phyloP scores from a whole-genome alignment of 2,113 vertebrate species.

The Lutjanus erythropterus region DNA sequence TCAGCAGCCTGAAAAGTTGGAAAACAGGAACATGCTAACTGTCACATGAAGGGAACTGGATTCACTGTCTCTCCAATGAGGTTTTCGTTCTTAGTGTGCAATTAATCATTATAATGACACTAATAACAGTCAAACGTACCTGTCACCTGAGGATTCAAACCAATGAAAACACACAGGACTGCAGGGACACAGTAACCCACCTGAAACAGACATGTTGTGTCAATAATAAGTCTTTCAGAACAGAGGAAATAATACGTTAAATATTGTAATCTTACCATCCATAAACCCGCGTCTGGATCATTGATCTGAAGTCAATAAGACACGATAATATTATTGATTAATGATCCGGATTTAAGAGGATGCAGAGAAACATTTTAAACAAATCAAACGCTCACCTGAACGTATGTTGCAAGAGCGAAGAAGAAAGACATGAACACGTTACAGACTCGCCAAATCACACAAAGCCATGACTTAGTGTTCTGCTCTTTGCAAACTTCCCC shows the following conservation, averaged over 20 bases:
- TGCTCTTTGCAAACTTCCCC: slow-evolving; percentile 37
- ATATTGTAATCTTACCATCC: slow-evolving; percentile 77
- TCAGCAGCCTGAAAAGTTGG: not conserved
- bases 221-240: not conserved
- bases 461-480: slow-evolving; percentile 17
- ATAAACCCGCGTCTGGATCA: slow-evolving; percentile 83
- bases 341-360: not conserved
- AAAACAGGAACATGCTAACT: not conserved
- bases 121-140: slow-evolving; percentile 77
- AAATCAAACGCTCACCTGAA: slow-evolving; percentile 74
- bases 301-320: slow-evolving; percentile 79
- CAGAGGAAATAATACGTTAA: fast-evolving
- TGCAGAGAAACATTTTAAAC: fast-evolving
- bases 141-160: slow-evolving; percentile 87
- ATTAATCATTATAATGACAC: not conserved
- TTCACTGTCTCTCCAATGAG: fast-evolving
- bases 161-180: slow-evolving; percentile 85
- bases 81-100: not conserved
- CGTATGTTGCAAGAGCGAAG: slow-evolving; percentile 83
- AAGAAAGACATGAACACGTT: slow-evolving; percentile 82
- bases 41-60: not conserved
- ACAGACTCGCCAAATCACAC: slow-evolving; percentile 66
- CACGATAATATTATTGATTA: not conserved
- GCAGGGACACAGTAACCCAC: slow-evolving; percentile 89
- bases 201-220: slow-evolving; percentile 72